Conservation (phyloP, 2,113 vertebrate genomes). For the Dicerorhinus sumatrensis region DNA sequence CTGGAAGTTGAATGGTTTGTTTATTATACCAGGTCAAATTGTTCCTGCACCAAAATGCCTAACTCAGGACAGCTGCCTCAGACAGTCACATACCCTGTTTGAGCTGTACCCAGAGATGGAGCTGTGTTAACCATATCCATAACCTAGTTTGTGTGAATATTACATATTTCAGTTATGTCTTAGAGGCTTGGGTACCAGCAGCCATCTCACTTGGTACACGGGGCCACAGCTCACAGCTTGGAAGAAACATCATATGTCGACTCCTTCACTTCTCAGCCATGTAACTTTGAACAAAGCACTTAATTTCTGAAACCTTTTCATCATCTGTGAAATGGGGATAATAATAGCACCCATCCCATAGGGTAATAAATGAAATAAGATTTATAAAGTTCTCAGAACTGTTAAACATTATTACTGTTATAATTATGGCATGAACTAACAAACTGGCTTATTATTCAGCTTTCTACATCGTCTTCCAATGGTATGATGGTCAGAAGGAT, state of each 20-base stretch:
- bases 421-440: slow-evolving; percentile 25
- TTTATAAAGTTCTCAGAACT: not conserved
- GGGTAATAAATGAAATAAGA: slow-evolving; percentile 16
- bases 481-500: slow-evolving; percentile 23
- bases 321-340: slow-evolving; percentile 32
- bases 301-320: slow-evolving; percentile 47
- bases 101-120: slow-evolving; percentile 3
- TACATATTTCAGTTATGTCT: not conserved
- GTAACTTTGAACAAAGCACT: not conserved
- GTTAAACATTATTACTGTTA: not conserved
- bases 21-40: slow-evolving; percentile 46
- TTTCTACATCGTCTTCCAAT: slow-evolving; percentile 6
- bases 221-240: not conserved
- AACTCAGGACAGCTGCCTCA: slow-evolving; percentile 53
- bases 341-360: not conserved
- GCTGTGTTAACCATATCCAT: not conserved
- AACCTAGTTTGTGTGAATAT: not conserved
- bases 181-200: not conserved
- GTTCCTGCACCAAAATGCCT: slow-evolving; percentile 53
- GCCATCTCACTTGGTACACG: not conserved
- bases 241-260: not conserved
- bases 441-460: slow-evolving; percentile 14
- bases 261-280: not conserved
- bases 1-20: slow-evolving; percentile 19
- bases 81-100: not conserved